phyloP scores from a whole-genome alignment of 2,113 vertebrate species.

The Natator depressus region DNA sequence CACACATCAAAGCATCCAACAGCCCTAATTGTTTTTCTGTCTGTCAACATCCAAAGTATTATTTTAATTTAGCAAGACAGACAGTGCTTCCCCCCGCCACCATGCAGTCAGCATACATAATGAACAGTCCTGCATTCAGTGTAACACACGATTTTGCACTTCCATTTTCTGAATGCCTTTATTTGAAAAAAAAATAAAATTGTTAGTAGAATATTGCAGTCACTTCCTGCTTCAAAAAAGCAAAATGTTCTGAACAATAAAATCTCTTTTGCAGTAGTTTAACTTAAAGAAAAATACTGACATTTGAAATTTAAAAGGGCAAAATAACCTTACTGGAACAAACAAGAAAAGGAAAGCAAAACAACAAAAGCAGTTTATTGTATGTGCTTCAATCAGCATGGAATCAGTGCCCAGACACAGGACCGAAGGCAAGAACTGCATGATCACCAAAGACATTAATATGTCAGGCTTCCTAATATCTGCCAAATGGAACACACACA shows the following conservation, averaged over 20 bases:
- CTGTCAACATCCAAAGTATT: conserved; percentile 53
- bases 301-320: not conserved
- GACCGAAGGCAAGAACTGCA: not conserved
- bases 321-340: not conserved
- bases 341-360: not conserved
- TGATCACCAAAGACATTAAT: not conserved
- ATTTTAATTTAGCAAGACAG: conserved; percentile 63
- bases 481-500: not conserved
- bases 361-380: not conserved
- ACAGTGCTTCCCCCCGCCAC: not conserved
- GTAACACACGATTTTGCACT: not conserved
- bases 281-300: not conserved
- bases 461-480: not conserved
- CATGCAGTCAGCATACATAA: conserved; percentile 12
- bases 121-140: not conserved
- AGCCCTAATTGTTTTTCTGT: conserved; percentile 53
- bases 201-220: conserved; percentile 31
- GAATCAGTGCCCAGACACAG: not conserved
- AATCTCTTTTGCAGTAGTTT: not conserved
- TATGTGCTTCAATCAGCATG: accelerated
- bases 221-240: not conserved
- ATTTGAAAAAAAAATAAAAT: not conserved
- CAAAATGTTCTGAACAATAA: not conserved
- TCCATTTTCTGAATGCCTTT: not conserved
- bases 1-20: conserved; percentile 33